Conservation (phyloP, 2,797 vertebrate species). For the Dryobates pubescens region DNA sequence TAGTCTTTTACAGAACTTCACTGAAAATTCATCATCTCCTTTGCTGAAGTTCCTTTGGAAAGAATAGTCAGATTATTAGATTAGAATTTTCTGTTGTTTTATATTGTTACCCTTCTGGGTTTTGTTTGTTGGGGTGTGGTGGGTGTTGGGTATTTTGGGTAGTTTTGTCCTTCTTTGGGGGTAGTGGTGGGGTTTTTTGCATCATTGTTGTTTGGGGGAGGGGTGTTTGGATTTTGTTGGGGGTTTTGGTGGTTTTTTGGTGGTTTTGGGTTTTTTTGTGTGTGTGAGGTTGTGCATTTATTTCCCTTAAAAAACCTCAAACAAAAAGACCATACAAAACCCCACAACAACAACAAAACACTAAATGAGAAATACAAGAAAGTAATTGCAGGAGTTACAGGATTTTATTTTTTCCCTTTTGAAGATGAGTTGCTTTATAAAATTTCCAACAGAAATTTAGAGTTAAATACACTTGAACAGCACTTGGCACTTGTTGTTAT, state of each 20-base stretch:
- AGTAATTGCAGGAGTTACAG: background rate
- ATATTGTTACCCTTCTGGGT: background rate
- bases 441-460: background rate
- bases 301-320: background rate
- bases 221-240: too few species aligned
- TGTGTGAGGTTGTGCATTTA: too few species aligned
- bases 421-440: background rate
- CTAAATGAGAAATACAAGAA: background rate
- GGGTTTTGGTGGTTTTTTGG: background rate
- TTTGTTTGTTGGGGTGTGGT: too few species aligned
- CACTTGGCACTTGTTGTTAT: slow-evolving; percentile 19
- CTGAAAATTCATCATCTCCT: background rate
- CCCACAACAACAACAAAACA: background rate
- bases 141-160: too few species aligned
- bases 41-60: background rate
- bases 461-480: slow-evolving; percentile 10
- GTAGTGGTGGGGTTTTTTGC: too few species aligned
- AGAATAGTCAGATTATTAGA: background rate
- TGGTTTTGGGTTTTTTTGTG: background rate
- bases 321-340: background rate
- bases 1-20: background rate
- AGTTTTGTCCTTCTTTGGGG: too few species aligned
- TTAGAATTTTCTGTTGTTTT: background rate
- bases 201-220: too few species aligned
- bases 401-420: background rate